Conservation (phyloP, 2,888 invertebrate species). For the Mesorhabditis belari region DNA sequence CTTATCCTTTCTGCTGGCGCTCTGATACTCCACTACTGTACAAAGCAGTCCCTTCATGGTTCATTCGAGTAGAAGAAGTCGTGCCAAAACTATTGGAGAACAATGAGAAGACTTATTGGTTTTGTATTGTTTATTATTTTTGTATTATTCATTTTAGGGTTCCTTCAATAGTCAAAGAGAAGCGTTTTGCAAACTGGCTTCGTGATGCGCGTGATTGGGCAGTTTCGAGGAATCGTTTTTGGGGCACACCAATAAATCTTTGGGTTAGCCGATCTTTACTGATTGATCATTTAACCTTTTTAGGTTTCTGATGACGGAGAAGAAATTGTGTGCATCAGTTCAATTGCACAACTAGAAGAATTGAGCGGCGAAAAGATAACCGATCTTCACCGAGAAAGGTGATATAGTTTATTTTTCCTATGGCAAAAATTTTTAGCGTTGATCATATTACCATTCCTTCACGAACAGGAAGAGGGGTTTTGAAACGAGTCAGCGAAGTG, state of each 20-base stretch:
- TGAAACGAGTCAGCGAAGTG: conserved; percentile 77
- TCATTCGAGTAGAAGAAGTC: conserved; percentile 86
- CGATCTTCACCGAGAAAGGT: conserved; percentile 86
- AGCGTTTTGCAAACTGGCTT: conserved; percentile 96
- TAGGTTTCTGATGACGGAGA: conserved; percentile 68
- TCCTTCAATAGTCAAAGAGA: conserved; percentile 93
- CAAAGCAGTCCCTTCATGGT: conserved; percentile 97
- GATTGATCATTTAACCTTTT: not conserved
- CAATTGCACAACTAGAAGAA: conserved; percentile 79
- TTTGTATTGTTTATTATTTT: not conserved
- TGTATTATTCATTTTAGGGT: conserved; percentile 61
- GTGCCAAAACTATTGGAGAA: conserved; percentile 71
- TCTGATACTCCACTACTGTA: conserved; percentile 97
- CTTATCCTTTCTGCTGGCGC: conserved; percentile 97
- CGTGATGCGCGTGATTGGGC: conserved; percentile 96
- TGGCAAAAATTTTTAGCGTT: too few relatives aligned
- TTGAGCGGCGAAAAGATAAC: conserved; percentile 73
- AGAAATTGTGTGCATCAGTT: conserved; percentile 75
- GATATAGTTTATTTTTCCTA: too few relatives aligned
- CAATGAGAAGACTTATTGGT: conserved; percentile 86
- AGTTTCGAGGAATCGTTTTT: conserved; percentile 90
- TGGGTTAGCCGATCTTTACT: conserved; percentile 79
- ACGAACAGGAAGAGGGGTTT: conserved; percentile 71
- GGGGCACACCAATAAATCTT: conserved; percentile 94
- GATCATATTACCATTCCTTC: conserved; percentile 90